Evolutionary conservation across 2,888 invertebrate genomes (phyloP).

Genomic region (Geophilus truncorum): DNA sequence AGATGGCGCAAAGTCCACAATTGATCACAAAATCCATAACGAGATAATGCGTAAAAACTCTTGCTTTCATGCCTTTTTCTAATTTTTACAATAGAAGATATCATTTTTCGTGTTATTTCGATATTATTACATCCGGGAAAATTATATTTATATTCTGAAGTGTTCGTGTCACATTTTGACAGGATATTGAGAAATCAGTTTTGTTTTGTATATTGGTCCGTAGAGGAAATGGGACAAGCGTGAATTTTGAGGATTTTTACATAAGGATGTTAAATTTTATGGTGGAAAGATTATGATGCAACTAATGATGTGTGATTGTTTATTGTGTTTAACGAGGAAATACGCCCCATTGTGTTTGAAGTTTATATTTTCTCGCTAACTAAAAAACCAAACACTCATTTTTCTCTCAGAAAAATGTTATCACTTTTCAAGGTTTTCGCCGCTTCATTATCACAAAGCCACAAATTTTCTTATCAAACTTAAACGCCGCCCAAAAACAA

Average conservation of each 20-base stretch:
- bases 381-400: neutral
- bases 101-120: too few species aligned
- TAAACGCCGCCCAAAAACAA: too few species aligned
- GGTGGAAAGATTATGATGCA: conserved; percentile 1
- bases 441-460: too few species aligned
- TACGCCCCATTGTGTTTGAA: neutral
- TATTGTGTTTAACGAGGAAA: neutral
- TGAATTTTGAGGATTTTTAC: neutral
- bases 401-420: neutral
- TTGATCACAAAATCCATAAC: too few species aligned
- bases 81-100: too few species aligned
- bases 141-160: neutral
- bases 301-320: conserved; percentile 22
- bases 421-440: neutral
- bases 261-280: conserved; percentile 1
- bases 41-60: too few species aligned
- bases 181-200: neutral
- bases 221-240: neutral
- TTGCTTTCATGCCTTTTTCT: too few species aligned
- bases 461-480: too few species aligned
- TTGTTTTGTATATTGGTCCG: neutral
- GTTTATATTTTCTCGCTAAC: neutral
- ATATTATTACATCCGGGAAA: neutral
- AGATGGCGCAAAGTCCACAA: neutral
- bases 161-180: neutral